A percentile compares a stretch with the other conserved stretches of the same genome.
phyloP scores from a whole-genome alignment of 2,888 invertebrate genomes.

The Cosmia trapezina region DNA sequence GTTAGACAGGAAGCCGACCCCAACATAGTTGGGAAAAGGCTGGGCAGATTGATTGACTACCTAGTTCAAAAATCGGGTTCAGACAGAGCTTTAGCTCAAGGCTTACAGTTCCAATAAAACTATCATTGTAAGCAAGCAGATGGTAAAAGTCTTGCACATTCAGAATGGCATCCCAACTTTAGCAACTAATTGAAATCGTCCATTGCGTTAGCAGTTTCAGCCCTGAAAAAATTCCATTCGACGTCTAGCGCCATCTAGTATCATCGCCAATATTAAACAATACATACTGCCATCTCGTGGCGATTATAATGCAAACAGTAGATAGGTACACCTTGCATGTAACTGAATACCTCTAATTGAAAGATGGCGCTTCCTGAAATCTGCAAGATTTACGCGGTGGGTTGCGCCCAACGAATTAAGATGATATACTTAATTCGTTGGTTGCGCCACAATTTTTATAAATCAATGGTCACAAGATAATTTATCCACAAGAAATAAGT shows the following conservation, averaged over 20 bases:
- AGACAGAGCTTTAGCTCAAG: no score
- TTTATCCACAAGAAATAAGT: background rate
- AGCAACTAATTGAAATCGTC: background rate
- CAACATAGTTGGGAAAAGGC: no score
- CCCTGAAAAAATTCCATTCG: background rate
- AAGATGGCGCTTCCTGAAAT: slow-evolving; percentile 29
- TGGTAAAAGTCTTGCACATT: background rate
- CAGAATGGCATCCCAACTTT: background rate
- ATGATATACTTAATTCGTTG: no score
- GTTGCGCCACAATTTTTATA: background rate
- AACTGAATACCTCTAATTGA: background rate
- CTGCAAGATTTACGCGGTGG: background rate
- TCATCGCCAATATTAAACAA: background rate
- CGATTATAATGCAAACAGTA: background rate
- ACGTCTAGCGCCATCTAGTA: slow-evolving; percentile 15
- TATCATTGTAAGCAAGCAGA: background rate
- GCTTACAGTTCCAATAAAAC: background rate
- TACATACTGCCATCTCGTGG: background rate
- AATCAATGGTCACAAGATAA: background rate
- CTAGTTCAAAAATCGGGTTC: no score
- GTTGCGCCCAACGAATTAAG: no score
- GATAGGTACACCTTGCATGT: background rate
- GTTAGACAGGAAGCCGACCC: no score
- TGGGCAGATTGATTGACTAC: no score
- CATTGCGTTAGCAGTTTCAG: background rate